Evolutionary conservation across 2,888 invertebrate genomes (phyloP), one percentile per base, ranked within the genome.

Genomic region (Eristalis pertinax): DNA sequence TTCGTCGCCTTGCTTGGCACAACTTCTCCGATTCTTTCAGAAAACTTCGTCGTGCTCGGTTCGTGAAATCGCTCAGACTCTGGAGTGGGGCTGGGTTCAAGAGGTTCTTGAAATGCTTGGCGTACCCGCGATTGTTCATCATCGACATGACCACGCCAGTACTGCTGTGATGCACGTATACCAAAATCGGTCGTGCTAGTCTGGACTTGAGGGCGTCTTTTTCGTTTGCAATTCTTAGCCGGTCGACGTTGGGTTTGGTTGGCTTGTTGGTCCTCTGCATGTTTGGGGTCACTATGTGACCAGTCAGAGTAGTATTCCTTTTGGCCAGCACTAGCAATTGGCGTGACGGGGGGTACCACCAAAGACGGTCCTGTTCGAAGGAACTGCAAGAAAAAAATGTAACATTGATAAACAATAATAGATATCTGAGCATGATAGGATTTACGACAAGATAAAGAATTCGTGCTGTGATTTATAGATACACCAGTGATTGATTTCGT

Each of bases 191-290:
- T 84, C 13, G 90, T 89, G 43, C 88, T 90, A 65, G 89, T 64
- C 13, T 89, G 88, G n/a, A 89, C 15, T 76, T 94, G 93, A n/a
- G 95, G 95, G 64, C 95, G 94, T 78, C 95, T 94, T 92, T 95
- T 95, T 78, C 95, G 94, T 92, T 95, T 95, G 13, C 95, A 94
- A 2, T 92, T 92, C 81, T 81, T 84, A 5, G 94, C 93, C 0
- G 85, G 87, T 90, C 93, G 93, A 5, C 93, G 92, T 60, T 88
- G 88, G 19, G 19, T 50, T 58, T 35, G 56, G 13, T 72, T 32
- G 0, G 62, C 11, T 67, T 43, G 62, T 43, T 82, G 69, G 10
- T 80, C 68, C 2, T 77, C 86, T 1, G 62, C 74, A 10, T 8
- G 24, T n/a, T 76, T 75, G 0, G 64, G 50, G 29, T 72, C 79